A percentile compares a stretch with the other conserved stretches of the same genome.
Conservation (phyloP, 2,888 invertebrate genomes). For the Eupithecia centaureata region DNA sequence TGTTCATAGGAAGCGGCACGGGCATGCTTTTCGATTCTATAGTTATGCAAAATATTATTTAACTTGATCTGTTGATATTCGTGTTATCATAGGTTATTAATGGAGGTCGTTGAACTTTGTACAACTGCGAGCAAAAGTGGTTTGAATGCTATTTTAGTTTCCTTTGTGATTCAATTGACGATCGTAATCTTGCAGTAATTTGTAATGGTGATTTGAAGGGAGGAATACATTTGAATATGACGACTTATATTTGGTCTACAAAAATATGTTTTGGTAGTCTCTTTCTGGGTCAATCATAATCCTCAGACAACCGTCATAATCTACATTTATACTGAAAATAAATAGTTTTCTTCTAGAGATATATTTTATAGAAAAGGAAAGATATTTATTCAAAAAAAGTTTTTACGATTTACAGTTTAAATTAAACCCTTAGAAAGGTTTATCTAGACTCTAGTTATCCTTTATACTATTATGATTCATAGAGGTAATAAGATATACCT, state of each 20-base stretch:
- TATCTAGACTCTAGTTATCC: no score
- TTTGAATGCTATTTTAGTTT: slow-evolving; percentile 44
- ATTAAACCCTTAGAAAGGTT: no score
- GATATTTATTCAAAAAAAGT: no score
- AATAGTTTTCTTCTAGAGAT: not conserved
- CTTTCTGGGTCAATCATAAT: not conserved
- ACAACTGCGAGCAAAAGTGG: slow-evolving; percentile 60
- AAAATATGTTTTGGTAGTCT: slow-evolving; percentile 3
- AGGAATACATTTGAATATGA: slow-evolving; percentile 23
- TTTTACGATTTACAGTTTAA: no score
- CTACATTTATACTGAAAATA: not conserved
- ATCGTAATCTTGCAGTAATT: slow-evolving; percentile 30
- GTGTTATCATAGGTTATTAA: slow-evolving; percentile 65
- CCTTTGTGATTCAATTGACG: slow-evolving; percentile 49
- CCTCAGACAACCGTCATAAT: no score
- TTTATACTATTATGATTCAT: no score
- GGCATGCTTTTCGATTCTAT: slow-evolving; percentile 31
- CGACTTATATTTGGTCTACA: not conserved
- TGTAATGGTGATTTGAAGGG: slow-evolving; percentile 30
- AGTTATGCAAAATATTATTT: slow-evolving; percentile 77
- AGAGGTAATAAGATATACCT: no score
- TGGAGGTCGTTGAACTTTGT: slow-evolving; percentile 69
- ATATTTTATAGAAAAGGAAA: no score
- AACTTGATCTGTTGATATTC: slow-evolving; percentile 65
- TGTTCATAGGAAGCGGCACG: not conserved